These are phyloP conservation scores for Phymatocera aterrima DNA, from an alignment of 2,888 invertebrate species.

Conservation along the genomic window DNA sequence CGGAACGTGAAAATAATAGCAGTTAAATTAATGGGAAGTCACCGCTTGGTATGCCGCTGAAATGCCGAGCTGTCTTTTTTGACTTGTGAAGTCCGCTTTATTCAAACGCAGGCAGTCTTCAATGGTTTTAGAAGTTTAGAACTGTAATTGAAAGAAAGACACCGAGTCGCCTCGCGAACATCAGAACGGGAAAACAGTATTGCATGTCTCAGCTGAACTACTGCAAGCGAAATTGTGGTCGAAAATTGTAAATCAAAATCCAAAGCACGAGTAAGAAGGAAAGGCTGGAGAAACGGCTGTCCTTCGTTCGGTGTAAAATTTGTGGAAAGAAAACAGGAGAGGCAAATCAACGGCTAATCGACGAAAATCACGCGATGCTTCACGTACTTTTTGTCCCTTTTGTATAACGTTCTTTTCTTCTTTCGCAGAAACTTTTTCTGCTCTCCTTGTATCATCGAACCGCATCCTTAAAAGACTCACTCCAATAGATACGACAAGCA, in stretches of 20 bases:
- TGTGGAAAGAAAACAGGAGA: not conserved
- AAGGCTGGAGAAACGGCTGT: not conserved
- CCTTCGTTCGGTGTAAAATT: not conserved
- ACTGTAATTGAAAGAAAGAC: constrained; percentile 1
- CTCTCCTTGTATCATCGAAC: not conserved
- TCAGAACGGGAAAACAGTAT: not conserved
- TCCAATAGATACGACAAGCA: not conserved
- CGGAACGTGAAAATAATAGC: not conserved
- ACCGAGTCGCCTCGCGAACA: not conserved
- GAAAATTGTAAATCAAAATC: not conserved
- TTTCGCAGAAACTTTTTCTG: not conserved
- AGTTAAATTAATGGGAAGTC: constrained; percentile 1
- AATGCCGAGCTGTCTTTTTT: not conserved
- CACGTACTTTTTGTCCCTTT: not conserved
- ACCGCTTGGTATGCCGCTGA: not conserved
- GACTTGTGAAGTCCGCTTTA: not conserved
- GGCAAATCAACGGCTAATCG: not conserved
- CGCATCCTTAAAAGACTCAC: constrained; percentile 2
- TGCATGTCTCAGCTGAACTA: not conserved
- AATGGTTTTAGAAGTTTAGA: not conserved
- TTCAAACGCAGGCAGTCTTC: not conserved
- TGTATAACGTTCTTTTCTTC: not conserved
- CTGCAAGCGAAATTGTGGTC: not conserved
- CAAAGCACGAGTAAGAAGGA: not conserved
- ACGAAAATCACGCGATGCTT: not conserved